Evolutionary conservation across 2,888 invertebrate species (phyloP), one percentile per base, ranked within the genome.

Genomic region (Pollenia griseotomentosa): DNA sequence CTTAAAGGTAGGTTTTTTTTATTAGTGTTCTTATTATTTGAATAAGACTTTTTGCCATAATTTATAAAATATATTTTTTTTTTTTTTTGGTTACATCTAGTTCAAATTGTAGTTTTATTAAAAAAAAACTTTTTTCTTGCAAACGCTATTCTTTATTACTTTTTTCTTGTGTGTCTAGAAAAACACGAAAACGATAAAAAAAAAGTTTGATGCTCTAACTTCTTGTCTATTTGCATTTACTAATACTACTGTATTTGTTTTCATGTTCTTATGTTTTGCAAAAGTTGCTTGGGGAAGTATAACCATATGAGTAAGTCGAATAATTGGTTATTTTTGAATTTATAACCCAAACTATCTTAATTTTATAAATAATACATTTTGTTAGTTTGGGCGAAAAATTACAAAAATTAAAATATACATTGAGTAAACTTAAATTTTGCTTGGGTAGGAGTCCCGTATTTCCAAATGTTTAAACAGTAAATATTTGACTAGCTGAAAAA

Each of bases 1-100:
- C 95, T 95, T 11, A 95, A 95, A 91, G 96, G 96, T 95, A 90
- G 93, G 92, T 90, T 4, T 33, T 33, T 33, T 33, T 23, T 1
- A 19, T 1, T 23, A 23, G 23, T 23, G 23, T 23, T 23, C 2
- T 23, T 23, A 23, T 23, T 23, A 23, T 2, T 33, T 33, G 33
- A 33, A 33, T 6, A 6, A 33, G 33, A 33, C 33, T 4, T 33
- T 33, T 33, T 33, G 33, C 33, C 6, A 6, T 33, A 33, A 33
- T 33, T 33, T 33, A 33, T 33, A 16, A 1, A 11, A 33, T 59
- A 10, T 19, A 14, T 19, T 5, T 2, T 55, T 16, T 16, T 14
- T 33, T 23, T 2, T 66, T 14, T 33, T 5, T 11, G 2, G 16
- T 33, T 40, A 46, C 8, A 68, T 66, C 33, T 53, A 23, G 2